Evolutionary conservation across 1,140 invertebrate species (phyloP), one percentile per base, ranked within the genome.

Genomic region (Aphelenchoides fujianensis): DNA sequence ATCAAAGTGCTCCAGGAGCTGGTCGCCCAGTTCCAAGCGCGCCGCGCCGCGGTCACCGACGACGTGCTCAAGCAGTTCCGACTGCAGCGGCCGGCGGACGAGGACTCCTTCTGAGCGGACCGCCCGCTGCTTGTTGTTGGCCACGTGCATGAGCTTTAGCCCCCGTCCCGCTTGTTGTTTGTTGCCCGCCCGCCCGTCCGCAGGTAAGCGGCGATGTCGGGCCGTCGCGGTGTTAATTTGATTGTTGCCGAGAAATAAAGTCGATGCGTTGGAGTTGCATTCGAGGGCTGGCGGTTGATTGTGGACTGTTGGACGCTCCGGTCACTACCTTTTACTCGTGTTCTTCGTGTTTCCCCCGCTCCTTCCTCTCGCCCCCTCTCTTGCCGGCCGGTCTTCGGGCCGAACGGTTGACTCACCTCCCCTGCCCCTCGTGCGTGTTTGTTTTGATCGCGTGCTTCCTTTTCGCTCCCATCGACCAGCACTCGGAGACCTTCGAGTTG

Each of bases 31-130:
- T 94, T 97, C 87, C 92, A 97, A 88, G 88, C 90, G 80, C 87
- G 89, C 37, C 88, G 92, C 72, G 90, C 90, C 59, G 86, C 89
- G 71, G 88, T 98, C 36, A 95, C 92, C 0, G 92, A 97, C 83
- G 93, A 95, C 35, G 85, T 90, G 34, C 86, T 97, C 31, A 89
- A 90, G 79, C 84, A 90, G 76, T 98, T 90, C 86, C n/a, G n/a
- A n/a, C n/a, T n/a, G n/a, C n/a, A n/a, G n/a, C n/a, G n/a, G n/a
- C n/a, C n/a, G n/a, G n/a, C n/a, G n/a, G n/a, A n/a, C n/a, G n/a
- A n/a, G n/a, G n/a, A n/a, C n/a, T n/a, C n/a, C n/a, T 82, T 69
- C 68, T 81, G 48, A 68, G 23, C 41, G 41, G 41, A n/a, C n/a
- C n/a, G n/a, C n/a, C n/a, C n/a, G n/a, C n/a, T n/a, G n/a, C n/a